Base-by-base conservation (phyloP, 2,797 vertebrate species). In the Microhierax caerulescens region DNA sequence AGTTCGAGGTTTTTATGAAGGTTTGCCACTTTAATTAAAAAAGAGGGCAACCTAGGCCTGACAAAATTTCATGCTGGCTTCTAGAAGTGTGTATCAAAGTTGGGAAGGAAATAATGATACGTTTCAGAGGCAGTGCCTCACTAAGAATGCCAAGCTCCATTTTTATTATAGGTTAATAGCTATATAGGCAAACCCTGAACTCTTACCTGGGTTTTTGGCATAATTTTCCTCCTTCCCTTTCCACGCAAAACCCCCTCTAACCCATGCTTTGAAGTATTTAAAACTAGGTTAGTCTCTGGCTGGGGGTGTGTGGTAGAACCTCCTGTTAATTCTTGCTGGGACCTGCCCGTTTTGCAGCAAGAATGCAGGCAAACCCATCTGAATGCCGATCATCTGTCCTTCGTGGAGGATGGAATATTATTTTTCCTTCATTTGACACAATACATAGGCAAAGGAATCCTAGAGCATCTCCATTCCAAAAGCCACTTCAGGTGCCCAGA, bases 281-380 rank as follows among this genome's bases (percentile, higher is more conserved):
- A 93, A 97, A 92, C 94, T 93, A 87, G 96, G 95, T 94, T 96
- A 93, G 95, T 94, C 86, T 95, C 91, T 94, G 95, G 93, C 94
- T 96, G 95, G 92, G 96, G 95, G 91, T 97, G 96, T 92, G 91
- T 95, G 96, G 95, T 95, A 93, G 91, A 96, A 94, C 95, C 95
- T 97, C 96, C 74, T 97, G 95, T 91, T 80, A 92, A 57, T 93
- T 97, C 96, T 95, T 97, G 96, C 96, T 89, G 95, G 92, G 96
- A 95, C 96, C 96, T 97, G 96, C 96, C 96, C 89, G 59, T 95
- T 96, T 85, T 94, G 96, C 95, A 95, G 96, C 95, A 97, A 96
- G 96, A 97, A 97, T 97, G 96, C 96, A 95, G 96, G 89, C 94
- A 0, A 91, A 77, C 92, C 91, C 94, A 94, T 94, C 84, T 60